A percentile compares a stretch with the other conserved stretches of the same genome.
Conservation (phyloP, 2,113 vertebrate genomes). For the Piprites chloris region DNA sequence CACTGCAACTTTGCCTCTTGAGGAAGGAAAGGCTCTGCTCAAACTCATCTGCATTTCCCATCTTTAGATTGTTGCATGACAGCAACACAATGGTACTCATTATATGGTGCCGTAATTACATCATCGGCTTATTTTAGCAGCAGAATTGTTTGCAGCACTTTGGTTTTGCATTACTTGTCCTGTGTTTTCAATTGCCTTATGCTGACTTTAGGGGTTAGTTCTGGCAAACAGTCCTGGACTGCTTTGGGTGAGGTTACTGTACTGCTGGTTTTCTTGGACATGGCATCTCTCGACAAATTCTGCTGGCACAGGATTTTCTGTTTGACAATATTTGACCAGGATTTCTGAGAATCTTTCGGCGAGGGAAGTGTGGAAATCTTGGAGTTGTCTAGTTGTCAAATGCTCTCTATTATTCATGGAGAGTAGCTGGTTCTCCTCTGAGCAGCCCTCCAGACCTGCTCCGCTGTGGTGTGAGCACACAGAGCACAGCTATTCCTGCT, state of each 20-base stretch:
- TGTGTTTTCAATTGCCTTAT: not conserved
- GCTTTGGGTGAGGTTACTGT: not conserved
- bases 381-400: not conserved
- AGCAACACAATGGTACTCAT: not conserved
- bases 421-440: not conserved
- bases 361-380: not conserved
- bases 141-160: not conserved
- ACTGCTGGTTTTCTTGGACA: not conserved
- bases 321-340: not conserved
- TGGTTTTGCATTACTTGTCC: not conserved
- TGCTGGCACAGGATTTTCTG: not conserved
- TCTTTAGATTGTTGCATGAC: not conserved
- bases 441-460: not conserved
- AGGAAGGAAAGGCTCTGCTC: not conserved
- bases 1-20: not conserved
- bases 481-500: not conserved
- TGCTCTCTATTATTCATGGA: accelerated
- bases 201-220: not conserved
- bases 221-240: not conserved
- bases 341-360: not conserved
- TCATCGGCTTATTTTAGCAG: not conserved
- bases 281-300: not conserved
- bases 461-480: accelerated
- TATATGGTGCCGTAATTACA: not conserved
- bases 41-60: not conserved